Evolutionary conservation across 23 tunicate genomes (phyloP).

Genomic region (Halocynthia aurantium): DNA sequence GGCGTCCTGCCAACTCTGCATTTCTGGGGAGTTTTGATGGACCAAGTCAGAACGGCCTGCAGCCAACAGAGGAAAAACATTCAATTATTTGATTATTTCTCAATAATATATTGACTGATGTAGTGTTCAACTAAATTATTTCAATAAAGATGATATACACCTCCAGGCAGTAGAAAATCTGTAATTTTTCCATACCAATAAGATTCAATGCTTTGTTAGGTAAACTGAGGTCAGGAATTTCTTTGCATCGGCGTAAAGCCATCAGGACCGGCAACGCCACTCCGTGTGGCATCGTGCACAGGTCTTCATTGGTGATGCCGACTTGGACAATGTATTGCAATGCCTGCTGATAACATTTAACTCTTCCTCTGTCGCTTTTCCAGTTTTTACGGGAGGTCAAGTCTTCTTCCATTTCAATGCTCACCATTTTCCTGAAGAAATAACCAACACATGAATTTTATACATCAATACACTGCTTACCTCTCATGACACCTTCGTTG

Average conservation of each 20-base stretch:
- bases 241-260: conserved; percentile 29
- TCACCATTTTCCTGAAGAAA: conserved; percentile 7
- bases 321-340: conserved; percentile 50
- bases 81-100: not conserved
- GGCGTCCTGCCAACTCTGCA: conserved; percentile 56
- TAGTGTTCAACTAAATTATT: not conserved
- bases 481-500: too few relatives aligned
- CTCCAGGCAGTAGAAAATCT: not conserved
- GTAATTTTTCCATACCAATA: conserved; percentile 40
- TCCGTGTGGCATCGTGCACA: conserved; percentile 66
- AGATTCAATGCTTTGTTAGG: conserved; percentile 56
- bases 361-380: not conserved
- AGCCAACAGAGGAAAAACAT: not conserved
- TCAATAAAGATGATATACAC: not conserved
- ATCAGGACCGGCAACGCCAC: conserved; percentile 56
- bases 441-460: too few relatives aligned
- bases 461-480: too few relatives aligned
- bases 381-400: too few relatives aligned
- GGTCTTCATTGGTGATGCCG: conserved; percentile 49
- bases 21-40: conserved; percentile 37
- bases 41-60: conserved; percentile 72
- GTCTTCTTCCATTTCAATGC: conserved; percentile 15
- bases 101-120: not conserved
- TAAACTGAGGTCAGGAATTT: conserved; percentile 42
- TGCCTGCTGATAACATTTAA: conserved; percentile 13